These are phyloP conservation scores for Anastrepha obliqua DNA, from an alignment of 1,140 invertebrate genomes.

Conservation along the genomic window DNA sequence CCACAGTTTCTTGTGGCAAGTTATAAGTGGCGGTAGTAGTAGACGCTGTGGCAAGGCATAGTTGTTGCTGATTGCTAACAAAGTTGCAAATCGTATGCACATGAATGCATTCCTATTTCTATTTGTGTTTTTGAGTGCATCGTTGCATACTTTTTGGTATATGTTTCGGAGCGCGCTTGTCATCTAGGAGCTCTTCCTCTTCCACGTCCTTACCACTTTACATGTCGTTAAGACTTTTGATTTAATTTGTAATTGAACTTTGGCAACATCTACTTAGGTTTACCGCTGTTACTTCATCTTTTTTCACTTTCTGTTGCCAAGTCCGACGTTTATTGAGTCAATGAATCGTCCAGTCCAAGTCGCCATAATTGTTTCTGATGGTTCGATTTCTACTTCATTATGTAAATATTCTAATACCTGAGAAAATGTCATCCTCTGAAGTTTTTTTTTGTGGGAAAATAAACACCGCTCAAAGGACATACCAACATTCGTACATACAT, in stretches of 20 bases:
- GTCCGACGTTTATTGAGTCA: background rate
- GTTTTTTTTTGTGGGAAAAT: no score
- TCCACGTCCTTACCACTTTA: background rate
- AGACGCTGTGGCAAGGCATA: background rate
- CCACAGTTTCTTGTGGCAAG: constrained; percentile 4
- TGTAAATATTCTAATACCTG: background rate
- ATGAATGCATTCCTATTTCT: no score
- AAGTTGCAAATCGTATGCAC: no score
- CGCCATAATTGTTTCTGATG: constrained; percentile 17
- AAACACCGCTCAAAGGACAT: no score
- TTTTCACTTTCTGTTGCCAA: background rate
- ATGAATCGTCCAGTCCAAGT: constrained; percentile 6
- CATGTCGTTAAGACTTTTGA: constrained; percentile 3
- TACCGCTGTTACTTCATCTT: background rate
- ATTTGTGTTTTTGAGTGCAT: no score
- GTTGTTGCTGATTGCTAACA: background rate
- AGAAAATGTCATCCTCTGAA: constrained; percentile 7
- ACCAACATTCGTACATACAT: no score
- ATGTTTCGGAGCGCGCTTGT: background rate
- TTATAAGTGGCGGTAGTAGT: background rate
- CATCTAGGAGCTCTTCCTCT: background rate
- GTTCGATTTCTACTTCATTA: constrained; percentile 37
- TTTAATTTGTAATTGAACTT: constrained; percentile 51
- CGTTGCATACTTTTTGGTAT: no score
- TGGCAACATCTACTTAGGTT: background rate